phyloP scores from a whole-genome alignment of 1,140 invertebrate species.

The Campoletis sonorensis region DNA sequence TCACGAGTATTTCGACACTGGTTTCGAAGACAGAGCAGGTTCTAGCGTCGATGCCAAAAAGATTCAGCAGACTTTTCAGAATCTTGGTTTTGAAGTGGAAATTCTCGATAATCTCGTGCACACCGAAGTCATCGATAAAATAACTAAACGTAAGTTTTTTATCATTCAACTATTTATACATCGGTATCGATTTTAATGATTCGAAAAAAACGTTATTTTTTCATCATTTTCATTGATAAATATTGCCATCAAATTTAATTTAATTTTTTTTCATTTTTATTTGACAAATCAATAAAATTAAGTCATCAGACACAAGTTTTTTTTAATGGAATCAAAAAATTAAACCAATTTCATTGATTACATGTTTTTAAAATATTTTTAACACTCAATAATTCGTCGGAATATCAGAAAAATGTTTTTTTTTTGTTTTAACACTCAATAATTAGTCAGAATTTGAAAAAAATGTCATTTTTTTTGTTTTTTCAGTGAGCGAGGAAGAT shows the following conservation, averaged over 20 bases:
- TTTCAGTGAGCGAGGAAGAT: conserved; percentile 12
- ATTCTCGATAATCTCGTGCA: conserved; percentile 60
- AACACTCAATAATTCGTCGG: too few species aligned
- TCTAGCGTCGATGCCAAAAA: conserved; percentile 60
- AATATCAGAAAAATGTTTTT: too few species aligned
- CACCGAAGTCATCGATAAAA: conserved; percentile 59
- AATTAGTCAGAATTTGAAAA: background rate
- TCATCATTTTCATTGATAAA: too few species aligned
- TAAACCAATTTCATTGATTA: too few species aligned
- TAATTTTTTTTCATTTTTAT: too few species aligned
- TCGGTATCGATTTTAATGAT: background rate
- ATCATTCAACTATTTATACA: background rate
- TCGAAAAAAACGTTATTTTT: background rate
- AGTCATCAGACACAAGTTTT: too few species aligned
- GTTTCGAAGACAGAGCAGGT: conserved; percentile 60
- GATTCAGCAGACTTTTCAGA: conserved; percentile 64
- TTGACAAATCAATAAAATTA: too few species aligned
- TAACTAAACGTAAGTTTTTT: conserved; percentile 60
- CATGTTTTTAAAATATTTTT: too few species aligned
- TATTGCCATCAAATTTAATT: too few species aligned
- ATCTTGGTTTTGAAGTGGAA: conserved; percentile 66
- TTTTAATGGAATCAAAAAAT: too few species aligned
- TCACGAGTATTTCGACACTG: conserved; percentile 79
- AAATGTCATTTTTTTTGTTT: background rate
- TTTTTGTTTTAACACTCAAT: too few species aligned